Percentiles rank a stretch among this genome's conserved stretches.
phyloP scores from a whole-genome alignment of 2,888 invertebrate species.

The Rhingia rostrata region DNA sequence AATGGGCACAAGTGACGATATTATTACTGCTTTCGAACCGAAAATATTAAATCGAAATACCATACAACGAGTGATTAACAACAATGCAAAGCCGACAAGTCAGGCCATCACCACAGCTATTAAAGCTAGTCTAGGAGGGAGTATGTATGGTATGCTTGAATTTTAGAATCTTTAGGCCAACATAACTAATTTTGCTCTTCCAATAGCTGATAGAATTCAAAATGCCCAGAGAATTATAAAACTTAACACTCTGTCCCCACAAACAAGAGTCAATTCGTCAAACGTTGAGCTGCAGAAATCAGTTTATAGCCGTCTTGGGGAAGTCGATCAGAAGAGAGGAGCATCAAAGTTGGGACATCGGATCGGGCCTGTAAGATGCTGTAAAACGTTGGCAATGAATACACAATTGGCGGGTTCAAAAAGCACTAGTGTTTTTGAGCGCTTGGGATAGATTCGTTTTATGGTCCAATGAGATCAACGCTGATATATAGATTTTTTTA shows the following conservation, averaged over 20 bases:
- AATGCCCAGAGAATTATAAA: conserved; percentile 80
- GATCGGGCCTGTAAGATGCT: conserved; percentile 75
- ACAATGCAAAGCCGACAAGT: conserved; percentile 70
- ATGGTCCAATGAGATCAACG: not conserved
- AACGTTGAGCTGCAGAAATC: conserved; percentile 79
- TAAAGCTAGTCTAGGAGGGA: conserved; percentile 79
- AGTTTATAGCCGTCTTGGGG: conserved; percentile 80
- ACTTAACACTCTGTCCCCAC: conserved; percentile 78
- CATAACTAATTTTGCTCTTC: not conserved
- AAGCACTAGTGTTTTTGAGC: conserved; percentile 79
- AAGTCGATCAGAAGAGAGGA: conserved; percentile 4
- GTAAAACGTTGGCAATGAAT: not conserved
- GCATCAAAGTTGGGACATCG: conserved; percentile 76
- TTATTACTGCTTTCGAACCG: conserved; percentile 82
- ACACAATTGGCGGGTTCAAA: conserved; percentile 40
- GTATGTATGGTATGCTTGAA: conserved; percentile 66
- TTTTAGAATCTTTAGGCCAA: not conserved
- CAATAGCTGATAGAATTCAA: conserved; percentile 79
- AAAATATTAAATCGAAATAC: conserved; percentile 83
- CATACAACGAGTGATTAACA: conserved; percentile 76
- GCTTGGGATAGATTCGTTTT: conserved; percentile 77
- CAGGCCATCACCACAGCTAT: conserved; percentile 74
- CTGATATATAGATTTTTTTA: conserved; percentile 16
- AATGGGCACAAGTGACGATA: conserved; percentile 78
- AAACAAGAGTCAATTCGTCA: conserved; percentile 77